Evolutionary conservation across 1,140 invertebrate genomes (phyloP).

Genomic region (Temnothorax longispinosus): DNA sequence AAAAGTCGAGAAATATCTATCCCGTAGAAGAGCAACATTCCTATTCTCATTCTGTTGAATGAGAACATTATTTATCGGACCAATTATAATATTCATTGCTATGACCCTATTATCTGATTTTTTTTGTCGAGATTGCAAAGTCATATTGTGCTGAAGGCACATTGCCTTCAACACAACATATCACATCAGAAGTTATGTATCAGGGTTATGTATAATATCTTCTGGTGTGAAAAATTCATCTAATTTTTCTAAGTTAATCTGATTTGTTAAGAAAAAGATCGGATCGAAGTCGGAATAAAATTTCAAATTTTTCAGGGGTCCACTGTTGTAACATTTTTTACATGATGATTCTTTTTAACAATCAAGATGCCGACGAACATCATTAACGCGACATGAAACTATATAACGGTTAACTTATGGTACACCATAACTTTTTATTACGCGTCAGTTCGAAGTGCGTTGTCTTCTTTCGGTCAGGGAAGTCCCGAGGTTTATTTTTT

Average conservation of each 20-base stretch:
- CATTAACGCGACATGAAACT: not conserved
- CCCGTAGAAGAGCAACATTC: not conserved
- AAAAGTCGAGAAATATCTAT: not conserved
- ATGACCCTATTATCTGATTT: not conserved
- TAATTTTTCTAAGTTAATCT: not conserved
- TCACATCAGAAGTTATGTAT: not conserved
- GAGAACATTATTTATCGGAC: not conserved
- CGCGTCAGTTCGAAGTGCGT: not conserved
- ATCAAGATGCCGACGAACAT: not conserved
- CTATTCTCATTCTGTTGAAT: not conserved
- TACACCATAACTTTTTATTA: not conserved
- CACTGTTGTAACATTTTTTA: not conserved
- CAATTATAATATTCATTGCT: not conserved
- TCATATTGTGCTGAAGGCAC: not conserved
- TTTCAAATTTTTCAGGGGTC: not conserved
- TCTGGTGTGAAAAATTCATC: not conserved
- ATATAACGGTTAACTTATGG: too few species aligned
- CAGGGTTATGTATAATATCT: not conserved
- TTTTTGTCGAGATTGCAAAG: not conserved
- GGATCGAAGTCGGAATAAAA: not conserved
- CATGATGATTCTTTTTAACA: not conserved
- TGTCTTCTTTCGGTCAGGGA: not conserved
- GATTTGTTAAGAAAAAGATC: not conserved
- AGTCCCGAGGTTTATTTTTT: not conserved
- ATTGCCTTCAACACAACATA: not conserved